Percentiles rank a stretch among this genome's conserved stretches.
phyloP scores from a whole-genome alignment of 2,797 vertebrate genomes.

The Orestias chungarensis region DNA sequence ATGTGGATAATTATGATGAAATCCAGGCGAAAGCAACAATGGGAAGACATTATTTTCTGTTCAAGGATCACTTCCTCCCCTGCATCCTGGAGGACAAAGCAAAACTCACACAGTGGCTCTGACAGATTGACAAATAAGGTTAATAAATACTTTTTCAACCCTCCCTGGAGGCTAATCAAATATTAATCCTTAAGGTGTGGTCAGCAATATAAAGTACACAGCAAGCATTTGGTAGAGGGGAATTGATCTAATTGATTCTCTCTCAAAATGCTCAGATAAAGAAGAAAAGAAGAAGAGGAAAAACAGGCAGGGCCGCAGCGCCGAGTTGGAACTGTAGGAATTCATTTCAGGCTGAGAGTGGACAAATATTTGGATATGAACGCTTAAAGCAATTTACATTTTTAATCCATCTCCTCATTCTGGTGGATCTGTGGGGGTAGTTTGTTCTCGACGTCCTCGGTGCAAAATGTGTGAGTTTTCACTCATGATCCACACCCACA shows the following conservation, averaged over 20 bases:
- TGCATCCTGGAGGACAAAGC: constrained; percentile 63
- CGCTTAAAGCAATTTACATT: constrained; percentile 72
- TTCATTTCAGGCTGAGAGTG: constrained; percentile 65
- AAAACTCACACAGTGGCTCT: constrained; percentile 81
- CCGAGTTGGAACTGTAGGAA: constrained; percentile 65
- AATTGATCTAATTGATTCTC: constrained; percentile 96
- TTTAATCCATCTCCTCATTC: constrained; percentile 61
- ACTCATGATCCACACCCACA: constrained; percentile 41
- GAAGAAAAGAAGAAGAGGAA: constrained; percentile 26
- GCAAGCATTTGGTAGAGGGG: constrained; percentile 89
- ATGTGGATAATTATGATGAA: constrained; percentile 83
- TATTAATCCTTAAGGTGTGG: constrained; percentile 99
- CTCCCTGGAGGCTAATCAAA: constrained; percentile 99
- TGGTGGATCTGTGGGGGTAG: constrained; percentile 42
- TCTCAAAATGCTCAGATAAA: constrained; percentile 46
- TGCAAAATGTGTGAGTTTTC: constrained; percentile 40
- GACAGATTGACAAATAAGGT: constrained; percentile 98
- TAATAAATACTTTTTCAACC: constrained; percentile 96
- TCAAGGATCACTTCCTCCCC: constrained; percentile 58
- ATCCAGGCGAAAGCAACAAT: constrained; percentile 75
- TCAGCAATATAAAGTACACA: constrained; percentile 88
- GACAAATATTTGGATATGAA: constrained; percentile 74
- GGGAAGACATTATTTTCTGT: constrained; percentile 80
- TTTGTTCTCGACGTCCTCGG: constrained; percentile 32
- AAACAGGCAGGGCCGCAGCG: background rate